Evolutionary conservation across 92 coral and sea anemone species (phyloP), one percentile per base, ranked within the genome.

Genomic region (Actinernus sp.): DNA sequence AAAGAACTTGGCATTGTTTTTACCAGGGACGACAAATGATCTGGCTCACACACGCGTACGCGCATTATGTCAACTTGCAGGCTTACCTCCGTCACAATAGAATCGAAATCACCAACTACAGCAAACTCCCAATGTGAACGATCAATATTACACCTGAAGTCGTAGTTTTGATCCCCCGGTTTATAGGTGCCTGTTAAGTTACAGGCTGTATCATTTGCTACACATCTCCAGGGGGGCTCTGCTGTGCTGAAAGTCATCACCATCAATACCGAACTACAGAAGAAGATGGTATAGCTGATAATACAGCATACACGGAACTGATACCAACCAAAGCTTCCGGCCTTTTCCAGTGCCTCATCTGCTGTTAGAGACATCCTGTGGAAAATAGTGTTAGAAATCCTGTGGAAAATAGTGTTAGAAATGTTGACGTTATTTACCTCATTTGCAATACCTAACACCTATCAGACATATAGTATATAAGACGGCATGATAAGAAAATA

Each of bases 41-140:
- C n/a, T n/a, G n/a, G n/a, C n/a, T n/a, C n/a, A n/a, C n/a, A n/a
- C n/a, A n/a, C n/a, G n/a, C n/a, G n/a, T n/a, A n/a, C n/a, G n/a
- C n/a, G n/a, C n/a, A n/a, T n/a, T n/a, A n/a, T n/a, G n/a, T n/a
- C n/a, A n/a, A n/a, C n/a, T n/a, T n/a, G n/a, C n/a, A n/a, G n/a
- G n/a, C n/a, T n/a, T 44, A 65, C 73, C 73, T 65, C 73, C 0
- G 73, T 65, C n/a, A 65, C 73, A 14, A 65, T 65, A 36, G 73
- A 65, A 30, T 65, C 49, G 51, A 65, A 65, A 3, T 31, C 30
- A 8, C 48, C 60, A 16, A 24, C 73, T 6, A 31, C 63, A 4
- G 52, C 60, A 20, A 68, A 68, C 41, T 68, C 63, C 75, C 73
- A 65, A 29, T 49, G 39, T 2, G 5, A 26, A 7, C 73, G 11